These are phyloP conservation scores for Synanthedon formicaeformis DNA, from an alignment of 2,888 invertebrate genomes.

Conservation along the genomic window DNA sequence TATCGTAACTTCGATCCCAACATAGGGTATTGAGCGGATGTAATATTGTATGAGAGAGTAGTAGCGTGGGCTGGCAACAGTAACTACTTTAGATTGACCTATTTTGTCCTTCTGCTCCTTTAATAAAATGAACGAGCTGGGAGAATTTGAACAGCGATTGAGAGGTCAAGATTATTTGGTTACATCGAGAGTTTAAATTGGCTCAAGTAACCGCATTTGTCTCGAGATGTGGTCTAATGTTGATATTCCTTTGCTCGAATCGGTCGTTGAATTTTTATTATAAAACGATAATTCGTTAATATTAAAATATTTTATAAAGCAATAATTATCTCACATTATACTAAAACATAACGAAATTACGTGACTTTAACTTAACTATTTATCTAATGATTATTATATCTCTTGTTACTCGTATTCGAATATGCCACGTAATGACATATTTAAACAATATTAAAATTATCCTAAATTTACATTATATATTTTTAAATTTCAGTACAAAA, in stretches of 20 bases:
- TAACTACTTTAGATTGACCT: slow-evolving; percentile 36
- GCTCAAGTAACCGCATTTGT: slow-evolving; percentile 56
- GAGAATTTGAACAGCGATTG: slow-evolving; percentile 20
- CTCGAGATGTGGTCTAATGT: slow-evolving; percentile 37
- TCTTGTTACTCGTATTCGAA: no score
- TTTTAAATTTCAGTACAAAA: no score
- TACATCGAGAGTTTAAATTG: slow-evolving; percentile 48
- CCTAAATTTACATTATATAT: no score
- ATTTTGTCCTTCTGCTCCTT: slow-evolving; percentile 17
- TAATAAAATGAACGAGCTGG: slow-evolving; percentile 14
- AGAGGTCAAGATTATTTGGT: slow-evolving; percentile 39
- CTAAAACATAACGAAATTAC: no score
- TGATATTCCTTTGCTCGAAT: slow-evolving; percentile 24
- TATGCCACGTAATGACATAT: no score
- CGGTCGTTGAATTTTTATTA: no score
- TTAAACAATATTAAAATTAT: no score
- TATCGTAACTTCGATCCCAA: slow-evolving; percentile 19
- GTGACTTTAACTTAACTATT: no score
- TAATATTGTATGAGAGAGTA: slow-evolving; percentile 51
- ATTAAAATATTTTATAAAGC: no score
- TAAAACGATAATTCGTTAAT: no score
- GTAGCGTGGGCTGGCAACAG: slow-evolving; percentile 40
- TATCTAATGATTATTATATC: no score
- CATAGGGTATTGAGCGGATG: slow-evolving; percentile 58
- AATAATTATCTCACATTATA: no score